phyloP scores from a whole-genome alignment of 1,140 invertebrate species.

The Penaeus japonicus region DNA sequence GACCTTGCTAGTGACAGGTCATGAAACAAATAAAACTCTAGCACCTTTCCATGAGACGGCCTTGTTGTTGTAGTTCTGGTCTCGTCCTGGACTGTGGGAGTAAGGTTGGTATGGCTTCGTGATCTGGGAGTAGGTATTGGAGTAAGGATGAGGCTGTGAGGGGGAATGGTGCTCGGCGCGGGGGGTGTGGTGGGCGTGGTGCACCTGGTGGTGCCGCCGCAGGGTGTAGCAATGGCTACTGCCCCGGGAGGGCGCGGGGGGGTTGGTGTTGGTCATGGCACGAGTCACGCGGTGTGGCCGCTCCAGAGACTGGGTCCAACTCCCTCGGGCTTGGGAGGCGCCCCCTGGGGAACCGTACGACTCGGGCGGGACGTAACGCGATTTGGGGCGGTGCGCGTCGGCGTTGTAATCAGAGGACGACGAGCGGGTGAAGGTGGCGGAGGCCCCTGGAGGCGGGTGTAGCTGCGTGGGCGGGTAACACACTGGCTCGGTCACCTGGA shows the following conservation, averaged over 20 bases:
- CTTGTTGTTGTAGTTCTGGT: slow-evolving; percentile 64
- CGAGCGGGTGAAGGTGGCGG: slow-evolving; percentile 1
- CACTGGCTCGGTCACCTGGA: slow-evolving; percentile 34
- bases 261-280: slow-evolving; percentile 61
- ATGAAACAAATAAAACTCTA: slow-evolving; percentile 57
- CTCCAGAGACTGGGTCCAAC: slow-evolving; percentile 58
- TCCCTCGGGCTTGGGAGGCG: neutral
- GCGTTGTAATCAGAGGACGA: slow-evolving; percentile 71
- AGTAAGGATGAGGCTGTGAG: slow-evolving; percentile 32
- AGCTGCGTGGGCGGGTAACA: slow-evolving; percentile 37
- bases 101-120: slow-evolving; percentile 41
- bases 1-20: neutral
- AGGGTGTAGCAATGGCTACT: slow-evolving; percentile 29
- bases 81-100: slow-evolving; percentile 46
- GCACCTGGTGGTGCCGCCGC: slow-evolving; percentile 46
- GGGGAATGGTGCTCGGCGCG: slow-evolving; percentile 14
- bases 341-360: slow-evolving; percentile 40
- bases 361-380: slow-evolving; percentile 75
- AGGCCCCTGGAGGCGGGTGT: slow-evolving; percentile 33
- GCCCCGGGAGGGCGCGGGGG: slow-evolving; percentile 67
- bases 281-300: slow-evolving; percentile 48
- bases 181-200: slow-evolving; percentile 30
- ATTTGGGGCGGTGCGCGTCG: slow-evolving; percentile 76
- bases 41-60: slow-evolving; percentile 80
- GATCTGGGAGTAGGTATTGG: slow-evolving; percentile 39